phyloP scores from a whole-genome alignment of 2,113 vertebrate genomes.

The Urocitellus parryii region DNA sequence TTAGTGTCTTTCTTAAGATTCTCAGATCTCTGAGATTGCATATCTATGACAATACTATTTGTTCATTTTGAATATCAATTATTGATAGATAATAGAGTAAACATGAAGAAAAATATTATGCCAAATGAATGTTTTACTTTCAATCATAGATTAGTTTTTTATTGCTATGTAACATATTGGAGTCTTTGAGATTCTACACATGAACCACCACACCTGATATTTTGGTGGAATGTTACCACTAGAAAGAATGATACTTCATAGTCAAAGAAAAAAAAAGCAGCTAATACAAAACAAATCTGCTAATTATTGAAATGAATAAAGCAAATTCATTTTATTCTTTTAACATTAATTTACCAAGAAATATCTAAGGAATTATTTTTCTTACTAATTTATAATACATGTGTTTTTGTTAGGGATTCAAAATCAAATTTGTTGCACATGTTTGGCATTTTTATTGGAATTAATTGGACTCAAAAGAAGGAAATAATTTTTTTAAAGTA shows the following conservation, averaged over 20 bases:
- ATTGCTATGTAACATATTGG: neutral
- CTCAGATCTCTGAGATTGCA: rapidly evolving
- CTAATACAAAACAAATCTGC: neutral
- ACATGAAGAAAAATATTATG: neutral
- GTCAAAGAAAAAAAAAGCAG: neutral
- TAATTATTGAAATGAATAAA: neutral
- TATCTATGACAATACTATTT: neutral
- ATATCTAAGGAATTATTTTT: neutral
- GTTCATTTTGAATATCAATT: neutral
- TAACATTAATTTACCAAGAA: neutral
- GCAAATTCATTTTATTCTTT: neutral
- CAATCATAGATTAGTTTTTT: neutral
- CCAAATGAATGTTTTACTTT: neutral
- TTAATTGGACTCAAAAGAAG: too few relatives aligned
- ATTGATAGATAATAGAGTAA: neutral
- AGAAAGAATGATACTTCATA: neutral
- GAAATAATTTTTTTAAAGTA: too few relatives aligned
- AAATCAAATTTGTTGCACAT: neutral
- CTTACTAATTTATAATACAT: neutral
- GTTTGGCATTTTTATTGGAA: too few relatives aligned
- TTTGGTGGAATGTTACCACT: neutral
- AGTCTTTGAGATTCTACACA: too few relatives aligned
- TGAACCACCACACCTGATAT: neutral
- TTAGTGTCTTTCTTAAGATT: neutral
- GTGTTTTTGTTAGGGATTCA: neutral